Conservation (phyloP, 1,140 invertebrate genomes). For the Phortica variegata region DNA sequence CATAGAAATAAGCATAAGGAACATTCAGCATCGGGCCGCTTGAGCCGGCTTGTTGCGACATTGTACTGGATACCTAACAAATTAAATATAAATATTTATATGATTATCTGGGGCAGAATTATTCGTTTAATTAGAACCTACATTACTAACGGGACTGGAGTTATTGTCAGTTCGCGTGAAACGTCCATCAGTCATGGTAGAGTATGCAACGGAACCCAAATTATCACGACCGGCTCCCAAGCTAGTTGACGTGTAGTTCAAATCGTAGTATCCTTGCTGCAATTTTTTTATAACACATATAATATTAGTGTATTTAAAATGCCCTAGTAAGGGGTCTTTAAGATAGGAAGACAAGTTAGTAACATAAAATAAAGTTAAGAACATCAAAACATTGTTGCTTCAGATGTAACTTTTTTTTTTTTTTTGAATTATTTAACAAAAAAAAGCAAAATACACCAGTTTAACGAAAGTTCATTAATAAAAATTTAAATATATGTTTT, state of each 20-base stretch:
- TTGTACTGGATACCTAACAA: slow-evolving; percentile 63
- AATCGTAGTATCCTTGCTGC: slow-evolving; percentile 65
- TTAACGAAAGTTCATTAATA: too few relatives aligned
- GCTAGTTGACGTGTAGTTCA: slow-evolving; percentile 67
- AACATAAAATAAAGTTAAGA: too few relatives aligned
- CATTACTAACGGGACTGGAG: slow-evolving; percentile 70
- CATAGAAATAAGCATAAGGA: slow-evolving; percentile 71
- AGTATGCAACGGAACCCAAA: slow-evolving; percentile 74
- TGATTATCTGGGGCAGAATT: too few relatives aligned
- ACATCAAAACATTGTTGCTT: too few relatives aligned
- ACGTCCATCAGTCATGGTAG: slow-evolving; percentile 70
- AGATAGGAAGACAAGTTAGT: slow-evolving; percentile 8
- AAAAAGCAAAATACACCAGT: too few relatives aligned
- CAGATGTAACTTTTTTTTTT: too few relatives aligned
- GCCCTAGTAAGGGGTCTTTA: too few relatives aligned
- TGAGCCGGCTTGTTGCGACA: slow-evolving; percentile 67
- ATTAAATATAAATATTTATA: too few relatives aligned
- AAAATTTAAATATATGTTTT: too few relatives aligned
- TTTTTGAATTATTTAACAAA: too few relatives aligned
- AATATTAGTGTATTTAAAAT: too few relatives aligned
- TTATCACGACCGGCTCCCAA: slow-evolving; percentile 64
- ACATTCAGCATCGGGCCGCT: slow-evolving; percentile 56
- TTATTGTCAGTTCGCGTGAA: slow-evolving; percentile 80
- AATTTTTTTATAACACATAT: too few relatives aligned
- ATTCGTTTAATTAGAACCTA: slow-evolving; percentile 20